Evolutionary conservation across 2,113 vertebrate species (phyloP).

Genomic region (Brachyistius frenatus): DNA sequence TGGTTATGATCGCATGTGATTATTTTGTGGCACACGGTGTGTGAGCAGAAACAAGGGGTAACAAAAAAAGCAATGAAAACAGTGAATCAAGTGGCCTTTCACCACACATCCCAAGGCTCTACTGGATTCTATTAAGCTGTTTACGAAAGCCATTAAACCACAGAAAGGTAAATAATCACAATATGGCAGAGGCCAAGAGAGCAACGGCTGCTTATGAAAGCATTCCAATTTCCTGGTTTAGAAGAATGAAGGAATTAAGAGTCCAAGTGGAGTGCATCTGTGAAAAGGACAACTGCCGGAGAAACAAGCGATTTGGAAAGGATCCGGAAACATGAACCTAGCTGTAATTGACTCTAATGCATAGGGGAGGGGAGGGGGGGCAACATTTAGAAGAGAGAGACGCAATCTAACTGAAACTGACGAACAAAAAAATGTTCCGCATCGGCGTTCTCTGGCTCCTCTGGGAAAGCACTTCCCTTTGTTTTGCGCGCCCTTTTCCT

Average conservation of each 20-base stretch:
- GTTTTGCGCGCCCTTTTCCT: background rate
- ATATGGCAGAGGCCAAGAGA: conserved; percentile 59
- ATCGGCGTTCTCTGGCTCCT: background rate
- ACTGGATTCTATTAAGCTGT: conserved; percentile 70
- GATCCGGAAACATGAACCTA: conserved; percentile 29
- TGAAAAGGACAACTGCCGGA: conserved; percentile 43
- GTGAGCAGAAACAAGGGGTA: conserved; percentile 44
- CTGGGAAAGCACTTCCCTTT: background rate
- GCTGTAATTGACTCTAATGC: conserved; percentile 17
- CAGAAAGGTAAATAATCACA: conserved; percentile 71
- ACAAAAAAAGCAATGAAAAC: conserved; percentile 57
- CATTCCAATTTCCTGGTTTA: conserved; percentile 46
- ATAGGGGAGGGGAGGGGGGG: background rate
- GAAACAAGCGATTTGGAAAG: conserved; percentile 21
- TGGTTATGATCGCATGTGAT: conserved; percentile 71
- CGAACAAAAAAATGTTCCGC: background rate
- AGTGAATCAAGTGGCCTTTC: conserved; percentile 65
- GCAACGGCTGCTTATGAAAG: conserved; percentile 54
- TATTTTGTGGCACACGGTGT: conserved; percentile 40
- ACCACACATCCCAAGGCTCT: conserved; percentile 55
- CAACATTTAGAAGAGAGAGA: background rate
- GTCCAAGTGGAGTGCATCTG: conserved; percentile 23
- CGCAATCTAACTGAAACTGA: background rate
- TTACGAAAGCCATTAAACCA: conserved; percentile 72
- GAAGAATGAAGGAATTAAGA: conserved; percentile 46